A percentile compares a stretch with the other conserved stretches of the same genome.
Conservation (phyloP, 1,140 invertebrate genomes). For the Drosophila rufa region DNA sequence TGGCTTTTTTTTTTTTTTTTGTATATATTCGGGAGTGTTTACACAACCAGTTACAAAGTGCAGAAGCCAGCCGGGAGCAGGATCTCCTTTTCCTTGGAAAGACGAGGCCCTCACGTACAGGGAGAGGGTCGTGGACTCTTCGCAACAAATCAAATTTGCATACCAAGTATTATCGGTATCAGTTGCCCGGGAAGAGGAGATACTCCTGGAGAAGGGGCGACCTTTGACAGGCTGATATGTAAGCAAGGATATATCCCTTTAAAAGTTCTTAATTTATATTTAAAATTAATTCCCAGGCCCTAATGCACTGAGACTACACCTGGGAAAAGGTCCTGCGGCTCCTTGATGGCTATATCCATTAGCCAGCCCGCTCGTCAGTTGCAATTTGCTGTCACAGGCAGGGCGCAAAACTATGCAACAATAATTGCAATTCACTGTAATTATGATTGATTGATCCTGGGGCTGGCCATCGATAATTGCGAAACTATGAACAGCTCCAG, state of each 20-base stretch:
- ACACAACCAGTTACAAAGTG: conserved; percentile 84
- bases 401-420: conserved; percentile 63
- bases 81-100: conserved; percentile 20
- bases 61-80: conserved; percentile 64
- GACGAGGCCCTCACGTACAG: conserved; percentile 64
- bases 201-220: not conserved
- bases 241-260: not conserved
- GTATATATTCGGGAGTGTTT: conserved; percentile 61
- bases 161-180: conserved; percentile 80
- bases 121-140: conserved; percentile 4
- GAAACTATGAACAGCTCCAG: conserved; percentile 57
- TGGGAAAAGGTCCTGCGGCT: conserved; percentile 4
- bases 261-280: not conserved
- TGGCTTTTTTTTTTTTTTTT: conserved; percentile 11
- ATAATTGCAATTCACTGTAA: conserved; percentile 82
- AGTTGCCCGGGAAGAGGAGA: conserved; percentile 4
- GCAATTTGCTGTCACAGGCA: conserved; percentile 46
- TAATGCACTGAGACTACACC: conserved; percentile 13
- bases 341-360: conserved; percentile 38
- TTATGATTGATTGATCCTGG: conserved; percentile 77
- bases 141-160: conserved; percentile 82
- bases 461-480: conserved; percentile 52
- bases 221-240: not conserved
- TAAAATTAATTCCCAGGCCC: not conserved
- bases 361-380: conserved; percentile 51